Conservation (phyloP, 2,797 vertebrate genomes). For the Notolabrus celidotus region DNA sequence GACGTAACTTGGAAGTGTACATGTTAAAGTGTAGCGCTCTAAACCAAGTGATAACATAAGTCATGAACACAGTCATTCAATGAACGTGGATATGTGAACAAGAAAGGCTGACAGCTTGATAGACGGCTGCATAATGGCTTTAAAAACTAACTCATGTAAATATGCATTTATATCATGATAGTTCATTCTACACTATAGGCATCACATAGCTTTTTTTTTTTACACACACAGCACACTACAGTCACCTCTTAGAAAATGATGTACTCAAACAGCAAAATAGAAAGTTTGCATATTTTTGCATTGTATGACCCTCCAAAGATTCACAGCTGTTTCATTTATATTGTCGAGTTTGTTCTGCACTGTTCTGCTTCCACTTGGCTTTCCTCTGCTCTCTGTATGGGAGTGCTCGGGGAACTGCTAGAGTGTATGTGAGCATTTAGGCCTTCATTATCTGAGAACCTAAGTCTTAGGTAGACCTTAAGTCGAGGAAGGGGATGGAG, state of each 20-base stretch:
- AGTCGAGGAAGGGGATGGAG: constrained; percentile 44
- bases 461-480: constrained; percentile 69
- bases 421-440: constrained; percentile 55
- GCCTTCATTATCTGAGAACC: constrained; percentile 60
- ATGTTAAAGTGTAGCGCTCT: constrained; percentile 53
- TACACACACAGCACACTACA: constrained; percentile 78
- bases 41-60: constrained; percentile 63
- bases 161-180: constrained; percentile 77
- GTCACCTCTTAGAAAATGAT: constrained; percentile 84
- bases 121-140: constrained; percentile 80
- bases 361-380: constrained; percentile 49
- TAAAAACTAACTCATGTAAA: constrained; percentile 81
- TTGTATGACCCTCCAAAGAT: constrained; percentile 83
- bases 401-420: constrained; percentile 57
- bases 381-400: constrained; percentile 41
- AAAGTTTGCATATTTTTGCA: constrained; percentile 91
- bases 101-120: constrained; percentile 66
- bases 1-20: constrained; percentile 60
- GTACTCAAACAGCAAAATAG: constrained; percentile 85
- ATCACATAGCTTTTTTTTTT: constrained; percentile 69
- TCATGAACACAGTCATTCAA: constrained; percentile 66
- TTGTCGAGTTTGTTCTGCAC: constrained; percentile 47
- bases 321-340: constrained; percentile 81
- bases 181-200: constrained; percentile 80
- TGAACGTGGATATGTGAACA: constrained; percentile 63